These are phyloP conservation scores for Zoroaster sp. DNA, from an alignment of 53 echinoderm and acorn worm genomes.

Conservation along the genomic window DNA sequence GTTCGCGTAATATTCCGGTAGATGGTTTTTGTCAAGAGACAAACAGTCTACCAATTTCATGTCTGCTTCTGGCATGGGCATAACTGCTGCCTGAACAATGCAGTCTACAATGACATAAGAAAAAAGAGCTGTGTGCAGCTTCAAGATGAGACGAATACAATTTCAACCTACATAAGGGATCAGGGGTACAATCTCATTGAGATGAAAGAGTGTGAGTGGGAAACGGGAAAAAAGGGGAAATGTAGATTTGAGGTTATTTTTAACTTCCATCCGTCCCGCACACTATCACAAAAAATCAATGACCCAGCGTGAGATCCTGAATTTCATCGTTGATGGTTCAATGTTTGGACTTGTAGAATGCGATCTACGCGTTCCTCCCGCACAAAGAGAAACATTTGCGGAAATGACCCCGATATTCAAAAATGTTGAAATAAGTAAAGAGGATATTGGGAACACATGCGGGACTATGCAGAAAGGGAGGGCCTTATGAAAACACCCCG, in stretches of 20 bases:
- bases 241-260: background rate
- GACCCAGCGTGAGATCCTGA: too few species aligned
- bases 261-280: background rate
- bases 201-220: constrained; percentile 18
- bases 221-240: background rate
- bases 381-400: background rate
- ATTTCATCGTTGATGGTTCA: background rate
- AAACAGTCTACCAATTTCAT: too few species aligned
- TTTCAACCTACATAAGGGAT: too few species aligned
- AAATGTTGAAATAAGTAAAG: constrained; percentile 5
- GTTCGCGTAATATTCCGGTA: too few species aligned
- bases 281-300: background rate
- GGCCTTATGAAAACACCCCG: background rate
- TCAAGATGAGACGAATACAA: too few species aligned
- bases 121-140: too few species aligned
- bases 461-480: background rate
- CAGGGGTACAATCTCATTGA: constrained; percentile 31
- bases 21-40: too few species aligned
- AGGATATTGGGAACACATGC: background rate
- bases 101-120: too few species aligned
- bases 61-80: too few species aligned
- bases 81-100: too few species aligned
- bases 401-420: constrained; percentile 65
- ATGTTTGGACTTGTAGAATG: background rate
- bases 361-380: constrained; percentile 36